Percentiles rank a stretch among this genome's conserved stretches.
phyloP scores from a whole-genome alignment of 2,797 vertebrate species.

The Phataginus tetradactyla region DNA sequence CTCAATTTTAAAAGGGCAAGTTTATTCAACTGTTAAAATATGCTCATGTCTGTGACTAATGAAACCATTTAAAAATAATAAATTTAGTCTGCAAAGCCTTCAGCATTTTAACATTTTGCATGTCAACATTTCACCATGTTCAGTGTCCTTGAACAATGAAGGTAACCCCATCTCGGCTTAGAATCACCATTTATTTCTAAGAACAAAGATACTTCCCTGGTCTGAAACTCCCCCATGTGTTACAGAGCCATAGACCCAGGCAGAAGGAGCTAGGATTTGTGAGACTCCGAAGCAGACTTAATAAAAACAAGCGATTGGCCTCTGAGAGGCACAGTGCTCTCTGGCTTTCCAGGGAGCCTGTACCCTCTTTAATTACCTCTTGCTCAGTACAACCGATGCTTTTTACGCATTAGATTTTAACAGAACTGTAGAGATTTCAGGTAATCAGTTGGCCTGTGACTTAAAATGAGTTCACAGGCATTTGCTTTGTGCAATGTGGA shows the following conservation, averaged over 20 bases:
- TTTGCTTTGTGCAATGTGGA: neutral
- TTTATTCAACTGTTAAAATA: slow-evolving; percentile 81
- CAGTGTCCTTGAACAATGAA: slow-evolving; percentile 67
- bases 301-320: neutral
- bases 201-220: slow-evolving; percentile 40
- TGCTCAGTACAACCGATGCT: neutral
- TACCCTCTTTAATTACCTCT: neutral
- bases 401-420: neutral
- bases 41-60: slow-evolving; percentile 79
- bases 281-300: neutral
- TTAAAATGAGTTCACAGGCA: neutral
- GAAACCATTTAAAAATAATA: slow-evolving; percentile 79
- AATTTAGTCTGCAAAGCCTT: slow-evolving; percentile 67
- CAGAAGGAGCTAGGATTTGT: neutral
- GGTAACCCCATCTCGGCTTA: neutral
- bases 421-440: neutral
- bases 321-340: neutral
- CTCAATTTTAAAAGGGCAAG: slow-evolving; percentile 75
- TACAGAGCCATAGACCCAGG: neutral
- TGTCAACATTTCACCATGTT: slow-evolving; percentile 29
- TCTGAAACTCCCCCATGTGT: neutral
- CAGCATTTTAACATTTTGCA: slow-evolving; percentile 59
- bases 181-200: slow-evolving; percentile 64
- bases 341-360: neutral
- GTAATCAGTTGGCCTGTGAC: neutral